Evolutionary conservation across 2,888 invertebrate genomes (phyloP), one percentile per base, ranked within the genome.

Genomic region (Oscheius myriophilus): DNA sequence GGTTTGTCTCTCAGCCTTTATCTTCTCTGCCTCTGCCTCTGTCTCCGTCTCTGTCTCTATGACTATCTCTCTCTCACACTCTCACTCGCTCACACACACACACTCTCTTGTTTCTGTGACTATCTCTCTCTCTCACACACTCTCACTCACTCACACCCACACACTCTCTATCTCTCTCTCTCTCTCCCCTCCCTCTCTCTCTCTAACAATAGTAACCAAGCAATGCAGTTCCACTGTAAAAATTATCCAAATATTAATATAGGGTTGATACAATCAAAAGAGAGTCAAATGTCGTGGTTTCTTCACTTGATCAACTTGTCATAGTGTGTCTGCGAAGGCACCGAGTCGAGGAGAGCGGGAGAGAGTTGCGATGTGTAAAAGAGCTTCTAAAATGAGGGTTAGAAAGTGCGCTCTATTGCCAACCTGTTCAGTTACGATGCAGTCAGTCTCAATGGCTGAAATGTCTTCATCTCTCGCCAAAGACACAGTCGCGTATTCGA

Each of bases 401-500:
- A 26, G 2, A 12, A 14, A 26, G 26, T 14, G 11, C 2, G 54
- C 25, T 25, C n/a, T n/a, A 54, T 33, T 16, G 16, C 14, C 14
- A 43, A 58, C 58, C 58, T 58, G 58, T 21, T 58, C 58, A 21
- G 25, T 58, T 11, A 42, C 25, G n/a, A n/a, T 41, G 26, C 25
- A 46, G 16, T 21, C 26, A 11, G 61, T 61, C 21, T 61, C 61
- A 11, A 61, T 49, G n/a, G 61, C 61, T 3, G 61, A 61, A 26
- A 61, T 61, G 49, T 61, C 61, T 12, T 61, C 61, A 25, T 61
- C 61, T 12, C 46, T n/a, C 1, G 61, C 61, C 33, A 61, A 21
- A n/a, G 61, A 61, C 12, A 61, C 61, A 14, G 61, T 61, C n/a
- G 61, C 61, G n/a, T 49, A 61, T 21, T 61, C 61, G n/a, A 61